Conservation (phyloP, 2,113 vertebrate species). For the Nematolebias whitei region DNA sequence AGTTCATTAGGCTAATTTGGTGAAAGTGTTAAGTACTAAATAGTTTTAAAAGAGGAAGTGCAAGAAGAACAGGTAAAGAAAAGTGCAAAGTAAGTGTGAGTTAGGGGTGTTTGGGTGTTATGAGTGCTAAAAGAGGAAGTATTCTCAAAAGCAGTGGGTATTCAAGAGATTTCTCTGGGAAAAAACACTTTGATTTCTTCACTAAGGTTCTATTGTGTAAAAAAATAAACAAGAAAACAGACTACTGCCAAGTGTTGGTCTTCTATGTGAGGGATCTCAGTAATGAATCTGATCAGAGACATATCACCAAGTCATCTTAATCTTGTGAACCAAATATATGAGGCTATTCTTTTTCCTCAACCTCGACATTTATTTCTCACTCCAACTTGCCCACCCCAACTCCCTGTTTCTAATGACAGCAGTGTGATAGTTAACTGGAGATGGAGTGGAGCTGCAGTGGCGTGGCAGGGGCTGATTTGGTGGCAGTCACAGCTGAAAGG, state of each 20-base stretch:
- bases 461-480: conserved; percentile 73
- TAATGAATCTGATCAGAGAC: conserved; percentile 60
- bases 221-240: background rate
- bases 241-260: background rate
- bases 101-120: background rate
- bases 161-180: background rate
- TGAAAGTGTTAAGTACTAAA: background rate
- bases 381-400: conserved; percentile 3
- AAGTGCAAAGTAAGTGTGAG: background rate
- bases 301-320: conserved; percentile 61
- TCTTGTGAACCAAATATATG: conserved; percentile 59
- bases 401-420: conserved; percentile 69
- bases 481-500: conserved; percentile 74
- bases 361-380: conserved; percentile 31
- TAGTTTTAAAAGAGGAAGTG: background rate
- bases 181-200: background rate
- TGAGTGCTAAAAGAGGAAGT: background rate
- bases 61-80: background rate
- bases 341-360: conserved; percentile 43
- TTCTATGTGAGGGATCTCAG: conserved; percentile 3
- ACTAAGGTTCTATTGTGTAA: background rate
- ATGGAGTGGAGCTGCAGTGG: conserved; percentile 59
- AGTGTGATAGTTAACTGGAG: conserved; percentile 75
- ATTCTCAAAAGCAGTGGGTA: background rate
- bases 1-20: background rate